Evolutionary conservation across 2,888 invertebrate genomes (phyloP), one percentile per base, ranked within the genome.

Genomic region (Camponotus fellah): DNA sequence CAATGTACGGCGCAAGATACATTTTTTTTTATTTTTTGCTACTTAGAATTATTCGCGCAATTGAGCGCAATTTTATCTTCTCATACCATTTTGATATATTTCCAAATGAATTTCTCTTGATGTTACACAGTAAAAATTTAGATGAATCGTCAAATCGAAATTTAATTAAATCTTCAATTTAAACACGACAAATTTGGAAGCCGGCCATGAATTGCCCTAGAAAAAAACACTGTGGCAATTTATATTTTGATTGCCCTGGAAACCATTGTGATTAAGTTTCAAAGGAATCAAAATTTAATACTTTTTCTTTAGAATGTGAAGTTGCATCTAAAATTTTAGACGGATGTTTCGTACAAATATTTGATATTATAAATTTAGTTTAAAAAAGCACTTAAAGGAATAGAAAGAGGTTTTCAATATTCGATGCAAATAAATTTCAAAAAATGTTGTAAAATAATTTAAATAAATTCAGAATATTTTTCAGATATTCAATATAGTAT

Each of bases 101-200:
- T 84, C 40, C 2, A 17, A 26, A 32, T 58, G 3, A 34, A 60
- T 14, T 26, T 79, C 3, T 64, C 53, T 75, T 37, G 56, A 75
- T 49, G 21, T 71, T 79, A n/a, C 17, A 37, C 65, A 69, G 74
- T 81, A 46, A 21, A 86, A 74, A 87, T 85, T 83, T 69, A 26
- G 81, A 72, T 82, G 21, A 43, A 76, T 64, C 8, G 37, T 62
- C 12, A 40, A 66, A 69, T 17, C 72, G 49, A 85, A 85, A 87
- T 71, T 49, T 71, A 26, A 84, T 74, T 68, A 64, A 81, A 74
- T 9, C 32, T 88, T 83, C 65, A 85, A 66, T 77, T 82, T 79
- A 86, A 86, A 87, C 83, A 90, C 91, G 68, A 76, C 21, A 21
- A 90, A 91, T 91, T 91, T 91, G 65, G 85, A 85, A 77, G 64